Conservation (phyloP, 2,888 invertebrate genomes). For the Eledone cirrhosa region DNA sequence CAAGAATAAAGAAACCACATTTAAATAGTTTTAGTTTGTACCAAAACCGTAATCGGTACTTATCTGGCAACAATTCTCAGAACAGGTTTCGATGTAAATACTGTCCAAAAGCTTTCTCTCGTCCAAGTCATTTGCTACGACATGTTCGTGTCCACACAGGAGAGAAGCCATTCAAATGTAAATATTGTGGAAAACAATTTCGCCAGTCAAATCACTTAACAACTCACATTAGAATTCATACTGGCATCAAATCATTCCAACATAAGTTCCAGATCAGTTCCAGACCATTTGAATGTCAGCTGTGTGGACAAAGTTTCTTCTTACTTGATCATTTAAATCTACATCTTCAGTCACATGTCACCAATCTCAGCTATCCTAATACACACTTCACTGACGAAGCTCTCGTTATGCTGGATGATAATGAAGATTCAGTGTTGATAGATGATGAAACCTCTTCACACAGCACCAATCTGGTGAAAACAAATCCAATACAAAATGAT, state of each 20-base stretch:
- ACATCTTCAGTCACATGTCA: not conserved
- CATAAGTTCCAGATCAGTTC: too few species aligned
- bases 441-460: too few species aligned
- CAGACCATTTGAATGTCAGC: not conserved
- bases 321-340: not conserved
- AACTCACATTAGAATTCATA: constrained; percentile 4
- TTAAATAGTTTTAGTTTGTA: too few species aligned
- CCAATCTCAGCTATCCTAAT: too few species aligned
- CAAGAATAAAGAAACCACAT: too few species aligned
- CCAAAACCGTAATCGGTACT: not conserved
- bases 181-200: constrained; percentile 10
- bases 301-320: not conserved
- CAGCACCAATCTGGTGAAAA: not conserved
- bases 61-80: not conserved
- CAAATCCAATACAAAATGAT: not conserved
- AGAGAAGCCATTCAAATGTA: constrained; percentile 18
- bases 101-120: constrained; percentile 2
- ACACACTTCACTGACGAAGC: too few species aligned
- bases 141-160: constrained; percentile 23
- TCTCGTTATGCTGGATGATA: too few species aligned
- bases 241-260: not conserved
- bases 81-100: constrained; percentile 1
- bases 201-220: constrained; percentile 14
- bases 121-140: constrained; percentile 5
- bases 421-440: too few species aligned